Evolutionary conservation across 1,140 invertebrate species (phyloP).

Genomic region (Probaryconus sp.): DNA sequence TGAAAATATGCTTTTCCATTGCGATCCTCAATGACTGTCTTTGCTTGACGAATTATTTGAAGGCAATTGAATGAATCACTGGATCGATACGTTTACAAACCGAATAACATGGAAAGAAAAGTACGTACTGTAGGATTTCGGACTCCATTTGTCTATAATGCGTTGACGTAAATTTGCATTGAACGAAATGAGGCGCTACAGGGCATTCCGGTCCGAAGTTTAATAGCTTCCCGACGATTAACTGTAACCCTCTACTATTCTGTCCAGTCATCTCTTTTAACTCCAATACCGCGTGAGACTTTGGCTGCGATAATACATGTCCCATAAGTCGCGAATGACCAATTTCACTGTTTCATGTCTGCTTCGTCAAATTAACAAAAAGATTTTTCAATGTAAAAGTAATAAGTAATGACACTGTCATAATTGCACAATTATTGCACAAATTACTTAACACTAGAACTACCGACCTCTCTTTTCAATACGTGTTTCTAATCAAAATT

Average conservation of each 20-base stretch:
- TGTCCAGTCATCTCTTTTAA: slow-evolving; percentile 49
- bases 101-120: no score
- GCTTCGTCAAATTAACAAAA: no score
- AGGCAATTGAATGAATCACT: slow-evolving; percentile 6
- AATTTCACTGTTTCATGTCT: slow-evolving; percentile 62
- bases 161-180: slow-evolving; percentile 73
- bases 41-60: slow-evolving; percentile 8
- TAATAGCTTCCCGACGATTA: slow-evolving; percentile 78
- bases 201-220: slow-evolving; percentile 75
- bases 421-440: no score
- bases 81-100: background rate
- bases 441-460: no score
- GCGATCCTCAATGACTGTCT: background rate
- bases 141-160: slow-evolving; percentile 14
- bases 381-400: no score
- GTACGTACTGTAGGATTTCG: slow-evolving; percentile 4
- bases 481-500: no score
- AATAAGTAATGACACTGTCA: no score
- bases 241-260: slow-evolving; percentile 73
- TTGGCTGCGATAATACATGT: slow-evolving; percentile 73
- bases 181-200: slow-evolving; percentile 73
- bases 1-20: slow-evolving; percentile 23
- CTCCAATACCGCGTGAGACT: no score
- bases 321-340: slow-evolving; percentile 70
- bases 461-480: no score